A percentile compares a stretch with the other conserved stretches of the same genome.
Conservation (phyloP, 2,113 vertebrate genomes). For the Bos indicus region DNA sequence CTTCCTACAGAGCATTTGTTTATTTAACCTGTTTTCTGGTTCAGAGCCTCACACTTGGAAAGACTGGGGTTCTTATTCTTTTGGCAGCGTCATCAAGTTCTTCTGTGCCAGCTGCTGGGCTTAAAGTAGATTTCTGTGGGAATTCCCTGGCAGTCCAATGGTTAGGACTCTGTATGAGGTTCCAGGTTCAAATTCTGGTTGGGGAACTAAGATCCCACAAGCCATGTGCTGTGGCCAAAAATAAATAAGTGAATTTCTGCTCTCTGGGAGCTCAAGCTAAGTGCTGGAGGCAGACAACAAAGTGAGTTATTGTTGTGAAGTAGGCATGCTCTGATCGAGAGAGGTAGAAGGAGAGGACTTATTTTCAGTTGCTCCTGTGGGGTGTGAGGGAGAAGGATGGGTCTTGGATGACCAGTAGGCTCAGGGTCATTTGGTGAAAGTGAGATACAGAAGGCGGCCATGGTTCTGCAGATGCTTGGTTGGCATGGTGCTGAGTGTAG, state of each 20-base stretch:
- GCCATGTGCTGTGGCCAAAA: neutral
- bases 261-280: neutral
- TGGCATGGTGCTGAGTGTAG: neutral
- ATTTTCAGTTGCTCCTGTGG: neutral
- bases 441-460: neutral
- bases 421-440: neutral
- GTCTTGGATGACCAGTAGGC: neutral
- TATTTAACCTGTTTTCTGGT: neutral
- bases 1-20: neutral
- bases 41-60: neutral
- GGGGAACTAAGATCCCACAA: neutral
- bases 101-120: neutral
- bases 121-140: neutral
- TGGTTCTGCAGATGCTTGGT: neutral
- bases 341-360: neutral
- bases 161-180: neutral
- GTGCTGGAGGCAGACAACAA: neutral
- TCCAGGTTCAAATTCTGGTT: neutral
- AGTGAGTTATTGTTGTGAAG: neutral
- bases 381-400: neutral
- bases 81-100: neutral
- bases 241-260: neutral
- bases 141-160: neutral
- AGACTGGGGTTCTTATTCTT: neutral
- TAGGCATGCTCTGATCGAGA: neutral